Evolutionary conservation across 2,797 vertebrate species (phyloP).

Genomic region (Ctenochaetus hawaiiensis): DNA sequence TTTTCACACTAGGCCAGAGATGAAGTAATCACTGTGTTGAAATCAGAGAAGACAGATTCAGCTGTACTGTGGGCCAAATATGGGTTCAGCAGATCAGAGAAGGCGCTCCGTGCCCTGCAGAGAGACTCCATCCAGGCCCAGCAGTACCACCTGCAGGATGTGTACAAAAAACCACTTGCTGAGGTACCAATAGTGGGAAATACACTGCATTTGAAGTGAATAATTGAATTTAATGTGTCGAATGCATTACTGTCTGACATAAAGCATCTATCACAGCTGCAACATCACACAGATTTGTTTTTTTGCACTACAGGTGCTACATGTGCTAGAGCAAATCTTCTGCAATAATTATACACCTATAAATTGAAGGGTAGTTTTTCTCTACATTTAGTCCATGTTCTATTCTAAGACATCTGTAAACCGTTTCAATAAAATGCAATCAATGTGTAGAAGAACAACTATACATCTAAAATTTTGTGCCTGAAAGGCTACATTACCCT

Average conservation of each 20-base stretch:
- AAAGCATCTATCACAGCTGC: slow-evolving; percentile 47
- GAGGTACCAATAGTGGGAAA: slow-evolving; percentile 86
- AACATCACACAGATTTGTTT: slow-evolving; percentile 57
- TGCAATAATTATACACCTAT: slow-evolving; percentile 19
- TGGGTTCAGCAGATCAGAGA: slow-evolving; percentile 89
- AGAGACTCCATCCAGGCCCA: slow-evolving; percentile 90
- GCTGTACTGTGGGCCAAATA: slow-evolving; percentile 92
- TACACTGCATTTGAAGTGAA: slow-evolving; percentile 60
- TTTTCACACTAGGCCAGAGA: slow-evolving; percentile 88
- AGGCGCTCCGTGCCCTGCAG: slow-evolving; percentile 90
- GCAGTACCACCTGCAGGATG: slow-evolving; percentile 88
- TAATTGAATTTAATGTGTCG: slow-evolving; percentile 71
- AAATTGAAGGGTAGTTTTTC: not conserved
- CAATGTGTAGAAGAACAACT: not conserved
- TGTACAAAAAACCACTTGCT: slow-evolving; percentile 90
- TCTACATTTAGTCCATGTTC: not conserved
- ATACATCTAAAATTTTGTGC: not conserved
- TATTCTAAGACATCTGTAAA: not conserved
- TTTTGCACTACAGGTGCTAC: slow-evolving; percentile 52
- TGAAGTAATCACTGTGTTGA: slow-evolving; percentile 93
- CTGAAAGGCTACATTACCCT: too few relatives aligned
- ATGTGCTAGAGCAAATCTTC: not conserved
- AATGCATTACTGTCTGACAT: slow-evolving; percentile 64
- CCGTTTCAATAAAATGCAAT: not conserved
- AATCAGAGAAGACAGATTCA: slow-evolving; percentile 91